These are phyloP conservation scores for Mystacornis crossleyi DNA, from an alignment of 2,113 vertebrate genomes.

Conservation along the genomic window DNA sequence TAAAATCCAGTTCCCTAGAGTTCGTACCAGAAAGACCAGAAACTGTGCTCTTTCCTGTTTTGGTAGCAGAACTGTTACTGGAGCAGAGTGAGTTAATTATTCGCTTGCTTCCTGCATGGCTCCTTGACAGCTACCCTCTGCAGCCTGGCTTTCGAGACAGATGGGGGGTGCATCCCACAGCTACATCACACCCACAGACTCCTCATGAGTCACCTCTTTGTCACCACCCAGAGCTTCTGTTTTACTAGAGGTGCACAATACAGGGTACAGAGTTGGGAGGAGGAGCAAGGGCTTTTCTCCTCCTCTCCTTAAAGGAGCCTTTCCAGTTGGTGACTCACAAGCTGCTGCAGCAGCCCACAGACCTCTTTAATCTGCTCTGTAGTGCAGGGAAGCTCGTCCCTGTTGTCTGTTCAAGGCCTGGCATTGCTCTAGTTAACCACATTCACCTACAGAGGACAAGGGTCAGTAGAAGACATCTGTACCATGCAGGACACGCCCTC, in stretches of 20 bases:
- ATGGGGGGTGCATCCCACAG: conserved; percentile 39
- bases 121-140: neutral
- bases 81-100: neutral
- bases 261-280: neutral
- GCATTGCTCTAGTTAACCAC: neutral
- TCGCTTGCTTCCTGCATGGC: neutral
- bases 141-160: conserved; percentile 2
- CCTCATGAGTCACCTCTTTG: conserved; percentile 31
- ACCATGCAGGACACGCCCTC: neutral
- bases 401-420: neutral
- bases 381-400: neutral
- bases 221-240: neutral
- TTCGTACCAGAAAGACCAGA: neutral
- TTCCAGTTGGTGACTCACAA: conserved; percentile 14
- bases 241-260: neutral
- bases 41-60: neutral
- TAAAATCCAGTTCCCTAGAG: neutral
- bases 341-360: neutral
- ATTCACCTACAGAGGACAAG: neutral
- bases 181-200: conserved; percentile 11
- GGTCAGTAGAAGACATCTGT: neutral
- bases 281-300: neutral
- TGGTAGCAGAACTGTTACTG: neutral
- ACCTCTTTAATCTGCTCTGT: neutral
- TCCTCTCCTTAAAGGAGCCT: neutral